These are phyloP conservation scores for Furcula furcula DNA, from an alignment of 2,888 invertebrate species.

Conservation along the genomic window DNA sequence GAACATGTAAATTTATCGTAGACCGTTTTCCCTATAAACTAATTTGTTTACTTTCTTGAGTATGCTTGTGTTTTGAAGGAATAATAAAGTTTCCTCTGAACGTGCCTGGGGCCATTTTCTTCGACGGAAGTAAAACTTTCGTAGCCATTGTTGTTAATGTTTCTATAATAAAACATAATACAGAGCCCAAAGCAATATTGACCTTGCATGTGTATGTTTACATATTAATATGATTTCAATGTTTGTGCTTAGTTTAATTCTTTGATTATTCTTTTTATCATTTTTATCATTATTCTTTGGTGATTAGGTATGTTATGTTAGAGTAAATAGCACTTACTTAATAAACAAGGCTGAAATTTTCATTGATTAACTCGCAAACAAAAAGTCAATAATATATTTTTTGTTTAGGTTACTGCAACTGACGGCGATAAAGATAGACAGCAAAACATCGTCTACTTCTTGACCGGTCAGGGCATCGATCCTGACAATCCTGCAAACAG, in stretches of 20 bases:
- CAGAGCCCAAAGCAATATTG: slow-evolving; percentile 39
- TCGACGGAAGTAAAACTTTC: slow-evolving; percentile 20
- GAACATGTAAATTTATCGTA: slow-evolving; percentile 9
- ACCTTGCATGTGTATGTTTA: slow-evolving; percentile 9
- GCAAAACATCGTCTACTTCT: slow-evolving; percentile 97
- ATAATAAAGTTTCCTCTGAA: slow-evolving; percentile 18
- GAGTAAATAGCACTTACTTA: too few species aligned
- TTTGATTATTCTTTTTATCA: too few species aligned
- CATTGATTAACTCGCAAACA: neutral
- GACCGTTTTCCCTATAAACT: slow-evolving; percentile 11
- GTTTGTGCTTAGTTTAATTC: too few species aligned
- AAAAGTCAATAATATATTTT: slow-evolving; percentile 2
- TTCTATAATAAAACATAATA: slow-evolving; percentile 37
- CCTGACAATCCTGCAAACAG: slow-evolving; percentile 97
- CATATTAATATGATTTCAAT: too few species aligned
- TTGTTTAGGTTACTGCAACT: slow-evolving; percentile 93
- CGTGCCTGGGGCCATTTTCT: slow-evolving; percentile 26
- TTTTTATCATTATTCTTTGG: too few species aligned
- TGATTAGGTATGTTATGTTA: too few species aligned
- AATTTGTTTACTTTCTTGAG: slow-evolving; percentile 26
- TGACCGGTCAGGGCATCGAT: slow-evolving; percentile 97
- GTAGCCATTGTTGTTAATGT: slow-evolving; percentile 22
- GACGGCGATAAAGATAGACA: slow-evolving; percentile 98
- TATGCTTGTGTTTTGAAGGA: slow-evolving; percentile 31
- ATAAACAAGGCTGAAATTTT: too few species aligned